phyloP scores from a whole-genome alignment of 1,140 invertebrate genomes.

The Drosophila simulans region DNA sequence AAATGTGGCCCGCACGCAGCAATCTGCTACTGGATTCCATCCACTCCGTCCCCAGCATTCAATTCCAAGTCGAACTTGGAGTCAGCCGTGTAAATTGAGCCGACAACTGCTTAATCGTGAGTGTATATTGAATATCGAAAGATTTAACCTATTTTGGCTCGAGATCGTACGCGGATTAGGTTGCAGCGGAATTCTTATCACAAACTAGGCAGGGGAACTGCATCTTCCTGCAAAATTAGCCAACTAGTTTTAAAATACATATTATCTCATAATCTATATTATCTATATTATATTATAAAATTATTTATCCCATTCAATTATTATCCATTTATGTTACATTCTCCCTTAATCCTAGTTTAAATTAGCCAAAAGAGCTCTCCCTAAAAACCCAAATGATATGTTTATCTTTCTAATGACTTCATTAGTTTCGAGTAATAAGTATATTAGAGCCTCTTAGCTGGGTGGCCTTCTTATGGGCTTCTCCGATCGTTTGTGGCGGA shows the following conservation, averaged over 20 bases:
- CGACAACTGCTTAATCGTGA: constrained; percentile 79
- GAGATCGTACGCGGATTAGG: constrained; percentile 4
- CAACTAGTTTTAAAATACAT: no score
- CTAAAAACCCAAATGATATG: neutral
- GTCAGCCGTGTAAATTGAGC: constrained; percentile 66
- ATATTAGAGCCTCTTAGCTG: constrained; percentile 58
- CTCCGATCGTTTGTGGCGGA: constrained; percentile 29
- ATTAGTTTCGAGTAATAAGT: constrained; percentile 64
- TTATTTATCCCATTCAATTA: no score
- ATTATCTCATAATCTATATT: no score
- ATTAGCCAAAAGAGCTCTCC: neutral
- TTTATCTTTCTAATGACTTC: constrained; percentile 48
- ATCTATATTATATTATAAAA: no score
- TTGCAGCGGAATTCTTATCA: neutral
- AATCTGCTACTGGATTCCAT: constrained; percentile 83
- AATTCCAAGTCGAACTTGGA: constrained; percentile 33
- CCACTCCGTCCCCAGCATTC: constrained; percentile 5
- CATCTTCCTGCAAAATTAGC: no score
- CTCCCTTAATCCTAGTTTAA: neutral
- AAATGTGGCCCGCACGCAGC: constrained; percentile 81
- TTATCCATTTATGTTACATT: no score
- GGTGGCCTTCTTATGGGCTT: constrained; percentile 47
- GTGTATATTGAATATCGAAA: constrained; percentile 50
- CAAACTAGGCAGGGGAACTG: no score
- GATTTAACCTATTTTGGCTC: constrained; percentile 24